These are phyloP conservation scores for Cryptoleucopteryx plumbea DNA, from an alignment of 2,113 vertebrate species.

Conservation along the genomic window DNA sequence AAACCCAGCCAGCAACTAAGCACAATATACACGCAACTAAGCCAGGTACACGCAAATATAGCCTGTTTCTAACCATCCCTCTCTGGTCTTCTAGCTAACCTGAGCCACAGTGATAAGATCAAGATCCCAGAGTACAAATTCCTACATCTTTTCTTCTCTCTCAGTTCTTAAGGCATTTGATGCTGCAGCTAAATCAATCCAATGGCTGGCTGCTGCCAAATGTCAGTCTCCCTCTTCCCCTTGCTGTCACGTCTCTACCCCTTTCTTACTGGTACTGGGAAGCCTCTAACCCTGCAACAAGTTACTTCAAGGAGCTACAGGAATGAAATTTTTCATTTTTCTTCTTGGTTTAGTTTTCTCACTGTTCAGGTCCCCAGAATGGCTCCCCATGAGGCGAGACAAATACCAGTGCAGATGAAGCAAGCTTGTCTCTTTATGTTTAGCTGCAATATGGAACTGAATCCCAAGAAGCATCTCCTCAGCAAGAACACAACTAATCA, in stretches of 20 bases:
- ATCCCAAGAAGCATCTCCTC: background rate
- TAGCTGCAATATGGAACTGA: background rate
- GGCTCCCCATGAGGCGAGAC: background rate
- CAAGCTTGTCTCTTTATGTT: background rate
- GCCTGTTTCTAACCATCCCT: background rate
- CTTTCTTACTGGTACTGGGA: background rate
- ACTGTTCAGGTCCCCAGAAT: background rate
- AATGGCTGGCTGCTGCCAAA: background rate
- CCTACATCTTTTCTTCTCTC: background rate
- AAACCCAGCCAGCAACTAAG: no score
- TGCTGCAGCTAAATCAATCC: background rate
- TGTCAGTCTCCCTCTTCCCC: background rate
- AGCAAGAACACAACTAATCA: background rate
- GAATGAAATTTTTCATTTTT: background rate
- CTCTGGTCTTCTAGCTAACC: background rate
- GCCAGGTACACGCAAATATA: background rate
- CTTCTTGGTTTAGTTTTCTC: background rate
- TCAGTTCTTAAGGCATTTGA: background rate
- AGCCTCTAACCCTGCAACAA: background rate
- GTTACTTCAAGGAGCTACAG: background rate
- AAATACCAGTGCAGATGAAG: background rate
- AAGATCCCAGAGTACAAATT: background rate
- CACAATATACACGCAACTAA: no score
- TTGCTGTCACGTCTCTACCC: accelerated
- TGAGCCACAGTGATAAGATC: background rate